These are phyloP conservation scores for Serranus cabrilla DNA, from an alignment of 2,797 vertebrate genomes.

Conservation along the genomic window DNA sequence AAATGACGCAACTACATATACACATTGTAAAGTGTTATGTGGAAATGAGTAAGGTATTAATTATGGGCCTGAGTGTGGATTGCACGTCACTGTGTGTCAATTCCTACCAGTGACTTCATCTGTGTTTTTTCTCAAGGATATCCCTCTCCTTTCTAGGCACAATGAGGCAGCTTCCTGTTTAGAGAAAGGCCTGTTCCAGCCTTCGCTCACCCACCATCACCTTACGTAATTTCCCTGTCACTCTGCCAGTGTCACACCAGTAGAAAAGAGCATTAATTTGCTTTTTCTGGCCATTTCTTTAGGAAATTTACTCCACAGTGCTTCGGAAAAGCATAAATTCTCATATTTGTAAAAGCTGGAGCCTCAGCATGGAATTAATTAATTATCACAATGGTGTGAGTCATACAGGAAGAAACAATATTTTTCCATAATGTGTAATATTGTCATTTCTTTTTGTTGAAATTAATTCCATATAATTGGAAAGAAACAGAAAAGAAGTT, in stretches of 20 bases:
- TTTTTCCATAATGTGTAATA: no score
- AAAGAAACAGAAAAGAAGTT: no score
- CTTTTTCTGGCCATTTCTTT: no score
- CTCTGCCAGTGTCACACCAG: neutral
- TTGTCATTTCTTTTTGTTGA: no score
- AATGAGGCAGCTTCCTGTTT: slow-evolving; percentile 89
- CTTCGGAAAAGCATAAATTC: no score
- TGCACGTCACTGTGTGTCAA: slow-evolving; percentile 63
- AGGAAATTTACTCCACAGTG: no score
- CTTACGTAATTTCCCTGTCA: slow-evolving; percentile 59
- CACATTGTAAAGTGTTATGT: neutral
- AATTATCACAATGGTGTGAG: no score
- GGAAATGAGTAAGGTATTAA: slow-evolving; percentile 55
- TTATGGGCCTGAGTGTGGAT: slow-evolving; percentile 23
- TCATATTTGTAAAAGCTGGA: neutral
- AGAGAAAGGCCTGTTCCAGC: slow-evolving; percentile 65
- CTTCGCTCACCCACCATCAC: slow-evolving; percentile 37
- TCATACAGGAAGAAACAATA: no score
- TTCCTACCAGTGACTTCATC: slow-evolving; percentile 81
- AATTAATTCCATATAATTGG: no score
- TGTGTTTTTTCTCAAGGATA: slow-evolving; percentile 85
- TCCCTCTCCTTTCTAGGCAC: slow-evolving; percentile 85
- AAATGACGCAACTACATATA: neutral
- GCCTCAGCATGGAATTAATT: no score
- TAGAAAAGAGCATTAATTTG: neutral